phyloP scores from a whole-genome alignment of 2,888 invertebrate species.

The Stenolophus ochropezus region DNA sequence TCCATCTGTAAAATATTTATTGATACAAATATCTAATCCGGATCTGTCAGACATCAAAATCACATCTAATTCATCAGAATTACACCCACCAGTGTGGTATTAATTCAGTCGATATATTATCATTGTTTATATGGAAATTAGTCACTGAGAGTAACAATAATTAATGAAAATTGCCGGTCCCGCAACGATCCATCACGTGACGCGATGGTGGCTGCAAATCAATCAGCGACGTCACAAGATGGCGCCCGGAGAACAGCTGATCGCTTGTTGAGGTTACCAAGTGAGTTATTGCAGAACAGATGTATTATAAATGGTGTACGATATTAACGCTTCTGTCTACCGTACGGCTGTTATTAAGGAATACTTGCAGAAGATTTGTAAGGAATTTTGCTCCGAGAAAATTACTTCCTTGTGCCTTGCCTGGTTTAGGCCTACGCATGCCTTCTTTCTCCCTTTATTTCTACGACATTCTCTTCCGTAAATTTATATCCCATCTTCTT shows the following conservation, averaged over 20 bases:
- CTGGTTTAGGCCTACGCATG: too few relatives aligned
- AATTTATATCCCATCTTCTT: too few relatives aligned
- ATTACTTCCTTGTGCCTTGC: too few relatives aligned
- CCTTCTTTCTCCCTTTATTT: too few relatives aligned
- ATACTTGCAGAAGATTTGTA: too few relatives aligned
- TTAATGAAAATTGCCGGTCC: slow-evolving; percentile 36
- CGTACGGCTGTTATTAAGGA: too few relatives aligned
- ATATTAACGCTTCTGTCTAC: too few relatives aligned
- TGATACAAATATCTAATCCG: slow-evolving; percentile 10
- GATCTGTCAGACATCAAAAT: not conserved
- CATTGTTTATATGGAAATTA: slow-evolving; percentile 41
- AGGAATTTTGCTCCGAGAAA: too few relatives aligned
- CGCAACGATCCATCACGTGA: slow-evolving; percentile 3
- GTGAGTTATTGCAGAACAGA: too few relatives aligned
- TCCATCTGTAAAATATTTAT: not conserved
- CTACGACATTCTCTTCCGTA: too few relatives aligned
- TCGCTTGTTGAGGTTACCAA: slow-evolving; percentile 30
- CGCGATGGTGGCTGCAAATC: slow-evolving; percentile 27
- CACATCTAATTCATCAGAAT: slow-evolving; percentile 30
- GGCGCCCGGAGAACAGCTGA: slow-evolving; percentile 19
- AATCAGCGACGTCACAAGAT: slow-evolving; percentile 36
- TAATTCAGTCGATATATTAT: slow-evolving; percentile 36
- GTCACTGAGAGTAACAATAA: slow-evolving; percentile 33
- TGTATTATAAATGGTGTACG: too few relatives aligned
- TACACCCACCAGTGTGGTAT: not conserved